Evolutionary conservation across 2,113 vertebrate species (phyloP), one percentile per base, ranked within the genome.

Genomic region (Sprattus sprattus): DNA sequence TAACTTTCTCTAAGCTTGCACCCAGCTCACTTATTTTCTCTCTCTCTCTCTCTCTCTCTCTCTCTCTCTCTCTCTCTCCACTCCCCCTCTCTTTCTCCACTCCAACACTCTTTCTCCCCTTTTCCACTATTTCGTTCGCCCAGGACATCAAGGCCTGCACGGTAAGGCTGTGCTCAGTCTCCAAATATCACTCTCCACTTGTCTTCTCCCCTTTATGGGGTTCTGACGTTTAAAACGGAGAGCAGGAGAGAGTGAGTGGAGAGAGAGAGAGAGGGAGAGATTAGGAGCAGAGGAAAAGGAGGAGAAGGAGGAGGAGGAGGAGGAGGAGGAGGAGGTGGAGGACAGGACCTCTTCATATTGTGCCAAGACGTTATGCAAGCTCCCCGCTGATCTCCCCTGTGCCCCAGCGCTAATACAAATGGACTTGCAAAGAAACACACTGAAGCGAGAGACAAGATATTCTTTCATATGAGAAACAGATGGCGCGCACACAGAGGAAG

Each of bases 321-420:
- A n/a, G 64, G 67, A n/a, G 9, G 81, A 82, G 64, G 39, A n/a
- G 71, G 54, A 82, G 54, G 45, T 52, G 45, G 39, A 60, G 44
- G 20, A 82, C 71, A 82, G 49, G 67, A 39, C 71, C 78, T 81
- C 49, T 60, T 81, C 81, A 85, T 82, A 50, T 81, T 75, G 78
- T 52, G 85, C 86, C 45, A 83, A 81, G 47, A 60, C 83, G 87
- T 85, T 85, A 81, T 67, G 84, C 87, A 88, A 88, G 81, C 85
- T 78, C 71, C 3, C 71, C 71, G 54, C 44, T 25, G 54, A 45
- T 78, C 71, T 52, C 44, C 45, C 47, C 13, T 44, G 78, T 4
- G 47, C 52, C 50, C 16, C 75, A 45, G n/a, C 67, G 57, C 85
- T 71, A 71, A 47, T 81, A 82, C 81, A 52, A 39, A 81, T 60